phyloP scores from a whole-genome alignment of 2,888 invertebrate species.

The Dendrolimus pini region DNA sequence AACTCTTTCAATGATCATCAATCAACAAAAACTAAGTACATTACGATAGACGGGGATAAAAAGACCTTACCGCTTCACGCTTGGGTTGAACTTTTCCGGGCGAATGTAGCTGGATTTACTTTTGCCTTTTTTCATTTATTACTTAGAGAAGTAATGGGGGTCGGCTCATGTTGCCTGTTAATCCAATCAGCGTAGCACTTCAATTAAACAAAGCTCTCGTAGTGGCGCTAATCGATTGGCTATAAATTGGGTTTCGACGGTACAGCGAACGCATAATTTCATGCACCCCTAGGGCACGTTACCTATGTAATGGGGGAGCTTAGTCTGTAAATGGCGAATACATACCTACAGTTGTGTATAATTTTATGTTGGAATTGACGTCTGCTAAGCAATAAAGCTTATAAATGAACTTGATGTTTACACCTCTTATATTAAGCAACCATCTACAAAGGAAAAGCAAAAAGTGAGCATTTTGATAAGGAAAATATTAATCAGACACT shows the following conservation, averaged over 20 bases:
- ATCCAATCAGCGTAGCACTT: slow-evolving; percentile 60
- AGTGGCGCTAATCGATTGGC: slow-evolving; percentile 59
- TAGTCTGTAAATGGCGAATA: slow-evolving; percentile 2
- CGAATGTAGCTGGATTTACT: slow-evolving; percentile 13
- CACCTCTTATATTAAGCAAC: no score
- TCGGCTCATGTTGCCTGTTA: slow-evolving; percentile 33
- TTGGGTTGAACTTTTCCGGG: slow-evolving; percentile 11
- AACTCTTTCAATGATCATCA: slow-evolving; percentile 9
- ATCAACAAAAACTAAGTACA: no score
- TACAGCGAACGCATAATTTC: slow-evolving; percentile 41
- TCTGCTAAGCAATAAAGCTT: no score
- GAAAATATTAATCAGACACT: slow-evolving; percentile 23
- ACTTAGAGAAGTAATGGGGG: slow-evolving; percentile 31
- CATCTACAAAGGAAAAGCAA: no score
- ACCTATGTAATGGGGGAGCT: slow-evolving; percentile 7
- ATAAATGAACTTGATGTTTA: no score
- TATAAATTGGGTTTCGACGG: slow-evolving; percentile 50
- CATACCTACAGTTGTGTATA: background rate
- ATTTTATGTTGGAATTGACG: background rate
- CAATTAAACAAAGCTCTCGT: slow-evolving; percentile 58
- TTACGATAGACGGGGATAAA: no score
- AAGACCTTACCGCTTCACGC: background rate
- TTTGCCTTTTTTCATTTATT: slow-evolving; percentile 33
- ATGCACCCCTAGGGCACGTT: slow-evolving; percentile 35
- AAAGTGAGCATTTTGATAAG: background rate